phyloP scores from a whole-genome alignment of 2,797 vertebrate species.

The Halcyon chelicuti region DNA sequence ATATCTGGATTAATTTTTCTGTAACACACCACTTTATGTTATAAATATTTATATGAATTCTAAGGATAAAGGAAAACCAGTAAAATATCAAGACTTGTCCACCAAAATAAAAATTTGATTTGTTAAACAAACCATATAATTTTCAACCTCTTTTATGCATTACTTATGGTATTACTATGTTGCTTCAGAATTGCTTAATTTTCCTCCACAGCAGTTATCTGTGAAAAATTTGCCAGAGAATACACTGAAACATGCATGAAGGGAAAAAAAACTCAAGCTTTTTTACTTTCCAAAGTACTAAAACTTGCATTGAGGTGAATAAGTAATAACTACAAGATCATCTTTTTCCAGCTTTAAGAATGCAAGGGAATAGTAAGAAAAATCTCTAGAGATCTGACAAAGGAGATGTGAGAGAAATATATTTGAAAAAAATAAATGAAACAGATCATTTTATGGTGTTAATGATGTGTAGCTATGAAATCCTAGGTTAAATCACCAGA shows the following conservation, averaged over 20 bases:
- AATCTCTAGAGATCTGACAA: background rate
- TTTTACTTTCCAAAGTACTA: background rate
- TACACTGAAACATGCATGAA: background rate
- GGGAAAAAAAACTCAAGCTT: background rate
- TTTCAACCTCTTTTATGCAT: background rate
- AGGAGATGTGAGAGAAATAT: background rate
- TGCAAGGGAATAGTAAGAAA: background rate
- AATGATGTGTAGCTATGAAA: conserved; percentile 56
- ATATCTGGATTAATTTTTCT: background rate
- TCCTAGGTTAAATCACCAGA: conserved; percentile 30
- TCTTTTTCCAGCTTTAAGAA: background rate
- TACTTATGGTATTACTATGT: background rate
- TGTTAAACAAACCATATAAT: background rate
- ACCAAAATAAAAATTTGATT: background rate
- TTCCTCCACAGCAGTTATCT: background rate
- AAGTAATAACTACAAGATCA: background rate
- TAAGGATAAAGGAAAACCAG: background rate
- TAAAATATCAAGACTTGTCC: background rate
- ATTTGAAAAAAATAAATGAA: conserved; percentile 48
- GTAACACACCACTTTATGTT: background rate
- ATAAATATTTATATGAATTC: background rate
- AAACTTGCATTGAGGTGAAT: background rate
- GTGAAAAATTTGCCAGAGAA: background rate
- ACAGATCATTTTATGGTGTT: conserved; percentile 48
- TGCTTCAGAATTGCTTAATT: background rate